Percentiles rank a stretch among this genome's conserved stretches.
Evolutionary conservation across 1,140 invertebrate genomes (phyloP).

Genomic region (Triops cancriformis): DNA sequence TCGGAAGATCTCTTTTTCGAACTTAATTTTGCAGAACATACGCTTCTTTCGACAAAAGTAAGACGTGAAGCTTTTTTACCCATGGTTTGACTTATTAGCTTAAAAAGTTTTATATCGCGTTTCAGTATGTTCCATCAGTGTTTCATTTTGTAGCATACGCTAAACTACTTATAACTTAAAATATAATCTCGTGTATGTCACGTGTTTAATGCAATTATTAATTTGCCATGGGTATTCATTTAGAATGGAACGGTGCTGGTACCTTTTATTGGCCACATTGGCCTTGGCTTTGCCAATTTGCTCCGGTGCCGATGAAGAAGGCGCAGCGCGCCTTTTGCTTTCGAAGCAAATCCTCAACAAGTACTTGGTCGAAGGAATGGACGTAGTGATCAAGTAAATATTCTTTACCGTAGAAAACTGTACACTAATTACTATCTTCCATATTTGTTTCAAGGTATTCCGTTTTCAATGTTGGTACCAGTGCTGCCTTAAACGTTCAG

Average conservation of each 20-base stretch:
- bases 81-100: too few species aligned
- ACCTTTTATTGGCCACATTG: not conserved
- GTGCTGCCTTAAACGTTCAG: slow-evolving; percentile 78
- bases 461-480: slow-evolving; percentile 72
- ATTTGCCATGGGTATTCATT: not conserved
- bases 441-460: slow-evolving; percentile 52
- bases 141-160: too few species aligned
- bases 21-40: not conserved
- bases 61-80: not conserved
- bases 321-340: slow-evolving; percentile 61
- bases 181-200: not conserved
- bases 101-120: too few species aligned
- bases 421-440: slow-evolving; percentile 28
- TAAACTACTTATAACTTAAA: not conserved
- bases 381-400: slow-evolving; percentile 79
- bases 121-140: too few species aligned
- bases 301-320: slow-evolving; percentile 51
- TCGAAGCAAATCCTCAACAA: slow-evolving; percentile 92
- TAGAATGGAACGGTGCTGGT: not conserved
- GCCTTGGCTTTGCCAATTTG: slow-evolving; percentile 10
- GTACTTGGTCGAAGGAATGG: slow-evolving; percentile 96
- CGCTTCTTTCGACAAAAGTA: not conserved
- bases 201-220: not conserved
- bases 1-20: not conserved
- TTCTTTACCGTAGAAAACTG: slow-evolving; percentile 35